A percentile compares a stretch with the other conserved stretches of the same genome.
Evolutionary conservation across 2,888 invertebrate genomes (phyloP).

Genomic region (Clusia tigrina): DNA sequence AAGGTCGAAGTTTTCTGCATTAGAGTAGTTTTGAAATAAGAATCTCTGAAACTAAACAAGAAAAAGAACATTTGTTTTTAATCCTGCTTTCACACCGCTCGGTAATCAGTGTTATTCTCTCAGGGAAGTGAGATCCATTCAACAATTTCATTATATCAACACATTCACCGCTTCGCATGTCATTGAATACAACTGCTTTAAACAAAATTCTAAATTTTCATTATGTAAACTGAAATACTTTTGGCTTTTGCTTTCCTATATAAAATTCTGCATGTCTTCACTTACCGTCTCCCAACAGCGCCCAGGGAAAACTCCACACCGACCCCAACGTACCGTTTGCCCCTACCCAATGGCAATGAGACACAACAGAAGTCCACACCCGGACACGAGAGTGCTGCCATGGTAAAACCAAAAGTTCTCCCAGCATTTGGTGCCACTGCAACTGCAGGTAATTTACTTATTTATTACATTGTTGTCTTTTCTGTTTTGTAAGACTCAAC

Average conservation of each 20-base stretch:
- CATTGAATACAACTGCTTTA: neutral
- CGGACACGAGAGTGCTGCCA: constrained; percentile 41
- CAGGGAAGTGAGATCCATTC: no score
- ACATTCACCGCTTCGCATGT: neutral
- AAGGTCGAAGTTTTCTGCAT: neutral
- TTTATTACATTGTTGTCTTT: constrained; percentile 14
- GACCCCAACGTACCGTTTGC: no score
- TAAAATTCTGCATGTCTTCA: constrained; percentile 33
- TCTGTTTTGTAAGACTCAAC: neutral
- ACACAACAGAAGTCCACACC: constrained; percentile 37
- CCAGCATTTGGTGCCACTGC: constrained; percentile 27
- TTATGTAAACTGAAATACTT: constrained; percentile 16
- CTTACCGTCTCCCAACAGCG: constrained; percentile 27
- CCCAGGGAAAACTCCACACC: neutral
- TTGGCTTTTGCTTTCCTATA: constrained; percentile 35
- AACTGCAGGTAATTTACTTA: constrained; percentile 45
- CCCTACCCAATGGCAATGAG: neutral
- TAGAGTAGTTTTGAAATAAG: constrained; percentile 6
- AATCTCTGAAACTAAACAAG: neutral
- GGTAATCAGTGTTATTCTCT: no score
- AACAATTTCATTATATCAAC: neutral
- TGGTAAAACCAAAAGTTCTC: constrained; percentile 30
- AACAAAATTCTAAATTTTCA: constrained; percentile 38
- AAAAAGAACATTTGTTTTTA: neutral
- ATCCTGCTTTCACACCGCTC: no score